Evolutionary conservation across 2,888 invertebrate species (phyloP), one percentile per base, ranked within the genome.

Genomic region (Prenolepis imparis): DNA sequence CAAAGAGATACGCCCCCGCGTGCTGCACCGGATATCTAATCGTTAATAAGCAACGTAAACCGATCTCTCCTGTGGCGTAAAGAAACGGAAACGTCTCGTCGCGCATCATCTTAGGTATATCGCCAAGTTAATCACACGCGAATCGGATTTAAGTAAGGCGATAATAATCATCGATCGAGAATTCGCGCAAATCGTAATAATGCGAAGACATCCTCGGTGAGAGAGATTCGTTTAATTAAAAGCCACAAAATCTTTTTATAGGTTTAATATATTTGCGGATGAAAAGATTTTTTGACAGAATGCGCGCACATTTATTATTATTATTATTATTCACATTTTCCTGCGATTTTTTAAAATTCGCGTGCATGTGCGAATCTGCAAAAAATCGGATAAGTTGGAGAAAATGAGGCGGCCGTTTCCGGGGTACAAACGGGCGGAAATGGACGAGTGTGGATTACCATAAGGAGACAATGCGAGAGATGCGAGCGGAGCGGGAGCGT

Each of bases 11-110:
- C 78, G 73, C 78, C 78, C 44, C 74, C 77, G 70, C 70, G 39
- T 32, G 32, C 78, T 57, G n/a, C 32, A 32, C 44, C 73, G 59
- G 84, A 84, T 84, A 59, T 82, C 61, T 55, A 48, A 67, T 84
- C 67, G 61, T 82, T 84, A 82, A 67, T 55, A 72, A 73, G 44
- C 73, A 28, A 32, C 73, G 32, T 59, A 73, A 72, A 80, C 78
- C 73, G 78, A 72, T 73, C 39, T n/a, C 18, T 4, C 63, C 41
- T 18, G 21, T 55, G 72, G 18, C n/a, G 44, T 18, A 59, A 80
- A 44, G 8, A 12, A 72, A 72, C 57, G 44, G 78, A 73, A 73
- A 72, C 44, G 32, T 57, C 48, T 48, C 41, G n/a, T n/a, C 41
- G 6, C 52, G 28, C 28, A 55, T 78, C 77, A 52, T 24, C 36